Conservation (phyloP, 2,888 invertebrate species). For the Nemotelus nigrinus region DNA sequence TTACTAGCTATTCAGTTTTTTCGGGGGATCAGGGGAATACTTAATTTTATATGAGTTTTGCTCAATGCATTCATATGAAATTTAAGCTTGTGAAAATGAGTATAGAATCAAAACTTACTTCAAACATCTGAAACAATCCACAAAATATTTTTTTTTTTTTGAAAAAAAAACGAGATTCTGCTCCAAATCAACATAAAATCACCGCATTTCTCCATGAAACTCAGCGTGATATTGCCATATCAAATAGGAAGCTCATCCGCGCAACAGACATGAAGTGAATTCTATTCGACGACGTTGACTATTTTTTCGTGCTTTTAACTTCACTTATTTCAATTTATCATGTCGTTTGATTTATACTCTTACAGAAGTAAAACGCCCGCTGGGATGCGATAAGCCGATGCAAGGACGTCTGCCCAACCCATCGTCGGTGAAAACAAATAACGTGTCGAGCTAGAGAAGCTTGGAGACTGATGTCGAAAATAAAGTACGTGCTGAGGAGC, state of each 20-base stretch:
- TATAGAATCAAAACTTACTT: no score
- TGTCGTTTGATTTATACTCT: slow-evolving; percentile 42
- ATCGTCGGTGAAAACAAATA: slow-evolving; percentile 2
- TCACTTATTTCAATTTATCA: slow-evolving; percentile 43
- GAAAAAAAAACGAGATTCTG: neutral
- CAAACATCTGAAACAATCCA: no score
- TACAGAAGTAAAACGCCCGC: slow-evolving; percentile 13
- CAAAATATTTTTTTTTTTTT: no score
- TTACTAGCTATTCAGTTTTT: no score
- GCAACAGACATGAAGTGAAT: neutral
- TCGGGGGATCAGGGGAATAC: no score
- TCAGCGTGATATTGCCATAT: no score
- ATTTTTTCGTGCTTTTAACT: slow-evolving; percentile 34
- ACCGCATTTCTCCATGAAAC: neutral
- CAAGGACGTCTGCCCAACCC: neutral
- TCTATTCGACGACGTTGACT: no score
- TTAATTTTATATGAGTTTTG: no score
- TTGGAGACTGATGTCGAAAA: slow-evolving; percentile 12
- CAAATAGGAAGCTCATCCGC: neutral
- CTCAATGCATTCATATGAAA: no score
- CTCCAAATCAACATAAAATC: neutral
- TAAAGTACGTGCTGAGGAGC: slow-evolving; percentile 38
- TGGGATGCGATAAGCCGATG: slow-evolving; percentile 21
- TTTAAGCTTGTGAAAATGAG: no score
- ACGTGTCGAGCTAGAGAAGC: slow-evolving; percentile 5